Evolutionary conservation across 2,797 vertebrate species (phyloP).

Genomic region (Nothura maculosa): DNA sequence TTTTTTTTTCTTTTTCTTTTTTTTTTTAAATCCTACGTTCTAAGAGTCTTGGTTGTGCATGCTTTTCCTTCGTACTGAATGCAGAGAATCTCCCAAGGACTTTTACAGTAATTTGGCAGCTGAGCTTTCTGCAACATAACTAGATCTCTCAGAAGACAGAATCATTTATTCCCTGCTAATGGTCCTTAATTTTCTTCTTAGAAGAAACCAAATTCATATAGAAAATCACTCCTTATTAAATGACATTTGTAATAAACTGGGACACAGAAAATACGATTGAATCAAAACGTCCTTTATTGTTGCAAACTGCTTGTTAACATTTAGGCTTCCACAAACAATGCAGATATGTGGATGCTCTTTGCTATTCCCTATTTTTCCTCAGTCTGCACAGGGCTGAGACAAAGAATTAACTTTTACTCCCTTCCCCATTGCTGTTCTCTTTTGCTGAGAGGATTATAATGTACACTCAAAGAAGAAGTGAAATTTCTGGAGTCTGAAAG

Average conservation of each 20-base stretch:
- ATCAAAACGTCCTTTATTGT: not conserved
- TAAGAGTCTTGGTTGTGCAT: not conserved
- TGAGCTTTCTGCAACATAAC: slow-evolving; percentile 20
- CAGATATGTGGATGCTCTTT: not conserved
- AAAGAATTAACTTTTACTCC: not conserved
- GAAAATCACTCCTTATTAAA: slow-evolving; percentile 46
- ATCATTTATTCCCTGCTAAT: slow-evolving; percentile 19
- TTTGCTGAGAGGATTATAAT: not conserved
- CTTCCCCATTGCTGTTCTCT: not conserved
- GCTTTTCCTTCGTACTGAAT: not conserved
- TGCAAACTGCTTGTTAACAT: not conserved
- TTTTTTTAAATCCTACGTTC: too few species aligned
- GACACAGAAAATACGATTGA: slow-evolving; percentile 14
- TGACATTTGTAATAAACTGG: slow-evolving; percentile 16
- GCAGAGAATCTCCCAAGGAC: slow-evolving; percentile 8
- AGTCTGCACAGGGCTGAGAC: not conserved
- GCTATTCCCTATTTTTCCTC: not conserved
- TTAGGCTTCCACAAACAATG: not conserved
- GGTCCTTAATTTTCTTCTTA: slow-evolving; percentile 41
- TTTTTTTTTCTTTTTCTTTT: not conserved
- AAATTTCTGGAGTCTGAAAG: not conserved
- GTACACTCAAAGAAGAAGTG: not conserved
- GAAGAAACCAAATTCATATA: slow-evolving; percentile 42
- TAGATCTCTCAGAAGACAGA: slow-evolving; percentile 12
- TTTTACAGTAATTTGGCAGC: slow-evolving; percentile 28